Base-by-base conservation (phyloP, 2,797 vertebrate species). In the Pyrocephalus nanus region DNA sequence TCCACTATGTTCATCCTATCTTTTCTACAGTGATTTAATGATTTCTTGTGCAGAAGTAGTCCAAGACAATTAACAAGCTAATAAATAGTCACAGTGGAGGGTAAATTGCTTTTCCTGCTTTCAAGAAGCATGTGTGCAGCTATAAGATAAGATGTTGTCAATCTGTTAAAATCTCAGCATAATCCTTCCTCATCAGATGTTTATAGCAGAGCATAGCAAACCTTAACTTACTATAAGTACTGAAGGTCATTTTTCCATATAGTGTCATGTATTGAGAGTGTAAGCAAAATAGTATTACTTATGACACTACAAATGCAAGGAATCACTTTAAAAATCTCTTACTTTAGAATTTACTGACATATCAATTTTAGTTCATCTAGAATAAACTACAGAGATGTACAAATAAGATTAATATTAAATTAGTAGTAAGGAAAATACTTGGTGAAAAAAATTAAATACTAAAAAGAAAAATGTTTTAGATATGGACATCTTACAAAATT, bases 11-110 rank as follows among this genome's bases (percentile, higher is more conserved):
- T 50, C 38, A 66, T 92, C 54, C 66, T 96, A 95, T 94, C 42
- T 88, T 95, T 94, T 96, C 70, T 91, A 72, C 58, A 81, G 87
- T 85, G 81, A 96, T 96, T 97, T 97, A 97, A 96, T 92, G 70
- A 12, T 92, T 97, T 88, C 79, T 95, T 90, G 9, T 92, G 90
- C 48, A 85, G 81, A 96, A 94, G 71, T 76, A 96, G 73, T 84
- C 74, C 78, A 92, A 95, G 69, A 77, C 95, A 97, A 97, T 97
- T 98, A 97, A 96, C 96, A 97, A 94, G 38, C 81, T 96, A 96
- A 97, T 93, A 97, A 96, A 96, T 94, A 96, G 94, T 93, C 92
- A 85, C 82, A 86, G 93, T 86, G 51, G 92, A 96, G 92, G 88
- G 87, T 88, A 96, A 97, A 97, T 96, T 93, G 72, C 32, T 38